These are phyloP conservation scores for Dolichomitus sp. DNA, from an alignment of 2,888 invertebrate genomes.

Conservation along the genomic window DNA sequence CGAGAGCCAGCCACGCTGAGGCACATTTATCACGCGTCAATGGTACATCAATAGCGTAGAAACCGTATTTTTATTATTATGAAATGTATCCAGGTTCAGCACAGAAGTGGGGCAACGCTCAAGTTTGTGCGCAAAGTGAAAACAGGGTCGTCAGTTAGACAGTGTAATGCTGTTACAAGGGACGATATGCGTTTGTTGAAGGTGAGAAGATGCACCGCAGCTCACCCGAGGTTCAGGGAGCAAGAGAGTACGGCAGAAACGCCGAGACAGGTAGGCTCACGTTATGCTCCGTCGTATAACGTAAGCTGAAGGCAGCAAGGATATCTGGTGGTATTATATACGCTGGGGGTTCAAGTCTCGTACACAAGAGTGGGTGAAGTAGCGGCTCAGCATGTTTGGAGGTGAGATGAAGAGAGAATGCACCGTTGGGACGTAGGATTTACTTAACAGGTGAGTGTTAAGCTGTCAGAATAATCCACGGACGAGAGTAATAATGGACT, in stretches of 20 bases:
- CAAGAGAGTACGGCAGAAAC: constrained; percentile 12
- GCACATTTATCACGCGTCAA: too few species aligned
- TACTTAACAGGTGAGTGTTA: constrained; percentile 82
- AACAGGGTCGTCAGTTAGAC: neutral
- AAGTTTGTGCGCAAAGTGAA: neutral
- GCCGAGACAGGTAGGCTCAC: constrained; percentile 31
- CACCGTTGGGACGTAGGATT: constrained; percentile 76
- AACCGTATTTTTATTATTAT: too few species aligned
- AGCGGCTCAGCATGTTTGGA: constrained; percentile 13
- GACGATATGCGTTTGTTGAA: neutral
- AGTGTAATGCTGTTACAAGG: constrained; percentile 2
- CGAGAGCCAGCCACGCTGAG: too few species aligned
- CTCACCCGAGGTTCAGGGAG: neutral
- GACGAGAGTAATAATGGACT: constrained; percentile 80
- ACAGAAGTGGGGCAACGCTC: neutral
- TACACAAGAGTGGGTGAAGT: constrained; percentile 37
- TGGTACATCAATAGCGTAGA: too few species aligned
- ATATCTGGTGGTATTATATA: constrained; percentile 32
- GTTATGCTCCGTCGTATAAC: constrained; percentile 26
- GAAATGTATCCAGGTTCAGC: neutral
- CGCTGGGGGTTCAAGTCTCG: constrained; percentile 38
- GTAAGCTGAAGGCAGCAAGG: constrained; percentile 33
- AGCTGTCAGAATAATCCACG: constrained; percentile 82
- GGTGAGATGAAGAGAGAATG: constrained; percentile 63
- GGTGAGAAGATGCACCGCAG: neutral